Conservation (phyloP, 2,797 vertebrate species). For the Callimico goeldii region DNA sequence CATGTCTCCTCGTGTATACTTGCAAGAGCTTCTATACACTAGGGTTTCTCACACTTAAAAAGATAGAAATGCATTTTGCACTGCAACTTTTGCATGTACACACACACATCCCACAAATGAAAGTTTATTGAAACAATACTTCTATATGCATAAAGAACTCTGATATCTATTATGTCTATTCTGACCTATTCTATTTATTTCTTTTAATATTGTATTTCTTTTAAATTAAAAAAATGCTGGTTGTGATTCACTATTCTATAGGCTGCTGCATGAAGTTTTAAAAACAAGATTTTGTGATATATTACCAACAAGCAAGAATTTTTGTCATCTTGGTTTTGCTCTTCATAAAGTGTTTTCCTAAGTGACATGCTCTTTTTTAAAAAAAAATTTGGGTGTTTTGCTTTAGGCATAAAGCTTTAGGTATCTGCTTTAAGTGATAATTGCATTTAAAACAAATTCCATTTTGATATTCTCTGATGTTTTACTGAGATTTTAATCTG, state of each 20-base stretch:
- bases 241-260: neutral
- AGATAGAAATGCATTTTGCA: conserved; percentile 12
- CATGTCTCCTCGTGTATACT: neutral
- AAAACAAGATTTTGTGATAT: neutral
- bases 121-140: neutral
- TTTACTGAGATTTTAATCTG: neutral
- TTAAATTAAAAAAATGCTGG: neutral
- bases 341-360: neutral
- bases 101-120: neutral
- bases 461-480: neutral
- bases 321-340: neutral
- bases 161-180: neutral
- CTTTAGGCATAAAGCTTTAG: neutral
- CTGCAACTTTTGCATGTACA: neutral
- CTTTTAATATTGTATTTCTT: neutral
- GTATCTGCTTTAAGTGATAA: neutral
- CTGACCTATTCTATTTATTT: neutral
- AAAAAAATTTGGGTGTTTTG: neutral
- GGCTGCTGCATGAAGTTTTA: neutral
- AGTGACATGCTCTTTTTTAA: neutral
- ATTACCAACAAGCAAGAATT: conserved; percentile 1
- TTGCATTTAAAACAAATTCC: neutral
- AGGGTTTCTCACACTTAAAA: neutral
- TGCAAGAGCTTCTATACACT: neutral
- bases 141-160: neutral